phyloP scores from a whole-genome alignment of 2,797 vertebrate species.

The Cottoperca gobio region DNA sequence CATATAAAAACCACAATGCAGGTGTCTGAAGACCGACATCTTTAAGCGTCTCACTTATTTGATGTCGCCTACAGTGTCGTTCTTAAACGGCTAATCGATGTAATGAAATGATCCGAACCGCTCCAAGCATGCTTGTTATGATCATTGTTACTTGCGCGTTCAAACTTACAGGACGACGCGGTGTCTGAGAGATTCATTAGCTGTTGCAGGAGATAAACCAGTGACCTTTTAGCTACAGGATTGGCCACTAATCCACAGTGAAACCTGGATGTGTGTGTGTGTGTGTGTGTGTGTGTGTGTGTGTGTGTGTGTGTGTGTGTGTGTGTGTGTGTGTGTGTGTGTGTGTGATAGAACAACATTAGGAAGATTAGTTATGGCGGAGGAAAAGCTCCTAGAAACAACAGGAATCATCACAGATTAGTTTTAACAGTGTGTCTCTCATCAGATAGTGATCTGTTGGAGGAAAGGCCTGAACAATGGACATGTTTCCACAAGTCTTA shows the following conservation, averaged over 20 bases:
- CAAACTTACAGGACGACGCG: neutral
- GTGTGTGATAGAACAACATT: conserved; percentile 22
- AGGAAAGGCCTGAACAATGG: conserved; percentile 49
- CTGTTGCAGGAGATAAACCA: conserved; percentile 6
- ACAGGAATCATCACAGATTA: conserved; percentile 50
- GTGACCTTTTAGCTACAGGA: conserved; percentile 13
- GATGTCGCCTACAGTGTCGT: conserved; percentile 13
- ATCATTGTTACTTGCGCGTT: neutral
- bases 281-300: neutral
- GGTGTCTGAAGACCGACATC: conserved; percentile 50
- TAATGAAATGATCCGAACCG: neutral
- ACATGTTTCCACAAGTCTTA: conserved; percentile 38
- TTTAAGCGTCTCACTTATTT: conserved; percentile 15
- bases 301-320: neutral
- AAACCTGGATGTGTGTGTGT: conserved; percentile 4
- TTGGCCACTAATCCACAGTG: neutral
- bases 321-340: neutral
- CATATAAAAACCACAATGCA: conserved; percentile 59
- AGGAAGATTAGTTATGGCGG: conserved; percentile 27
- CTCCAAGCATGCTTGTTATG: neutral
- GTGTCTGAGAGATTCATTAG: neutral
- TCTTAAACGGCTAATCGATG: neutral
- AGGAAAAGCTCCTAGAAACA: conserved; percentile 36
- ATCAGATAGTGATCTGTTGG: conserved; percentile 36
- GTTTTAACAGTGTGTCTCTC: conserved; percentile 36